Evolutionary conservation across 2,888 invertebrate genomes (phyloP), one percentile per base, ranked within the genome.

Genomic region (Tenthredo distinguenda): DNA sequence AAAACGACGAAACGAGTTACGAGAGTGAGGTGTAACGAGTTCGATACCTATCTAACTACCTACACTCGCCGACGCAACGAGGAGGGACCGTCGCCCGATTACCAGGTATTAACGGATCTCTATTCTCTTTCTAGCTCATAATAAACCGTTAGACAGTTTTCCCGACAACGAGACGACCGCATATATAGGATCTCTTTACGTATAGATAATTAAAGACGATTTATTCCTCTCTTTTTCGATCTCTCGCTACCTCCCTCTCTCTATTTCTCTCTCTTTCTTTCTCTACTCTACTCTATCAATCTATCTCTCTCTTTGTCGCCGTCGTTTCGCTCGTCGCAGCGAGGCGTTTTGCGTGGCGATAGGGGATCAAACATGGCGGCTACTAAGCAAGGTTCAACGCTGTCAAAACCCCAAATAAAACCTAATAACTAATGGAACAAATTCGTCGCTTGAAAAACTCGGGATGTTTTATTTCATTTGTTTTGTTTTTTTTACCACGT

Each of bases 351-450:
- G 83, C 83, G 65, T 68, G 50, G 68, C 83, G 83, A 83, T 83
- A 83, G 83, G 83, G 83, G 83, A 83, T 83, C 83, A 83, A 83
- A 83, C 9, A 83, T 83, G 83, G 83, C 83, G 68, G 68, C 68
- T 26, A 62, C 62, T 26, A 9, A 74, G 74, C 74, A 26, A 74
- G 74, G 21, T 40, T 43, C 43, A 40, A 58, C 62, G 58, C 81
- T 62, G 58, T 62, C 40, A 62, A 58, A 58, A 37, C 12, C 40
- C 10, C 15, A 2, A 26, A 68, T 12, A 26, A 34, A 18, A 68
- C 26, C 2, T 12, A 34, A 26, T 10, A 62, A 21, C 7, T n/a
- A 7, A 55, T 7, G 6, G 1, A 5, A 55, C 7, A 2, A n/a
- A 7, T n/a, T 5, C 0, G 55, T 55, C n/a, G 6, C n/a, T 7